phyloP scores from a whole-genome alignment of 2,888 invertebrate species.

The Agrochola litura region DNA sequence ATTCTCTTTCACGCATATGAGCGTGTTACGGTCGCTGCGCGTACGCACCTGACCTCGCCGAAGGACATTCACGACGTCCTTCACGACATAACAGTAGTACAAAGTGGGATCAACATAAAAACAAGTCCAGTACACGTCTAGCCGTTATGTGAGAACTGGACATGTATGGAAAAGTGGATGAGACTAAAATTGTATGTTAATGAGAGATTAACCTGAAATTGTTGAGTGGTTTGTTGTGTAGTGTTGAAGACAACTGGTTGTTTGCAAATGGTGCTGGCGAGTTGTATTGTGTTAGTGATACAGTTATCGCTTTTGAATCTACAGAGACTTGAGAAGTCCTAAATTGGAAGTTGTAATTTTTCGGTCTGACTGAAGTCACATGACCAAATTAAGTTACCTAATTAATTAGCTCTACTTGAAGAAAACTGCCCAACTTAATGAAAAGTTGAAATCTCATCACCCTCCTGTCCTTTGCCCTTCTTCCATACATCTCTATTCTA shows the following conservation, averaged over 20 bases:
- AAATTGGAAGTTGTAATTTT: not conserved
- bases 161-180: conserved; percentile 51
- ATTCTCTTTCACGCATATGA: not conserved
- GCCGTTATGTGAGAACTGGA: conserved; percentile 53
- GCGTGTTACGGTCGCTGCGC: conserved; percentile 1
- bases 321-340: not conserved
- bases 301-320: not conserved
- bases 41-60: conserved; percentile 44
- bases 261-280: not conserved
- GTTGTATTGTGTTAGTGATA: conserved; percentile 4
- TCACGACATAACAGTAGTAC: conserved; percentile 47
- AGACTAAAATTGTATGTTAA: conserved; percentile 63
- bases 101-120: conserved; percentile 49
- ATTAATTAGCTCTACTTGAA: not conserved
- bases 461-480: not conserved
- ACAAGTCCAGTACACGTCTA: conserved; percentile 33
- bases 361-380: too few species aligned
- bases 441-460: not conserved
- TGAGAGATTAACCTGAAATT: conserved; percentile 57
- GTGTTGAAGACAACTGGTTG: not conserved
- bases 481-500: not conserved
- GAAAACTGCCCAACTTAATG: too few species aligned
- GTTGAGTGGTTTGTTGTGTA: conserved; percentile 29
- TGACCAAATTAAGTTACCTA: not conserved
- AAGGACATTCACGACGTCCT: conserved; percentile 54